phyloP scores from a whole-genome alignment of 2,888 invertebrate genomes.

The Hypselothyrea guttata region DNA sequence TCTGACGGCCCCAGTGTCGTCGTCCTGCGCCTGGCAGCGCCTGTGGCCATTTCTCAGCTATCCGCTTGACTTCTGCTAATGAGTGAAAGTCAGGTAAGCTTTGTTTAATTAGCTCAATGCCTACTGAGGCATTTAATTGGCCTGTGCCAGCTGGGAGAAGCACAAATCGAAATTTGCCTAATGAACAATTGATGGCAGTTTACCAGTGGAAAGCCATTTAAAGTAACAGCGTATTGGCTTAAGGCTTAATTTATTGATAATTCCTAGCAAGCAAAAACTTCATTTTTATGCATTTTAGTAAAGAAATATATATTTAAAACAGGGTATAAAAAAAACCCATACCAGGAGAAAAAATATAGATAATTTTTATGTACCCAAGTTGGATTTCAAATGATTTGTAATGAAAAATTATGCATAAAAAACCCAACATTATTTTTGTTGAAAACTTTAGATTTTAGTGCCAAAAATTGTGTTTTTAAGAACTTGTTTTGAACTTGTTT shows the following conservation, averaged over 20 bases:
- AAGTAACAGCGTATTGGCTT: too few species aligned
- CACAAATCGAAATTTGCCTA: constrained; percentile 11
- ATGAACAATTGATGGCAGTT: constrained; percentile 9
- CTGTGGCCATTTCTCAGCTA: constrained; percentile 43
- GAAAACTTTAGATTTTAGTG: too few species aligned
- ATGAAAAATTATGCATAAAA: too few species aligned
- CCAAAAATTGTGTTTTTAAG: too few species aligned
- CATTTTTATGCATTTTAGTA: too few species aligned
- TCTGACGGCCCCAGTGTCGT: constrained; percentile 26
- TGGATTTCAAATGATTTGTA: too few species aligned
- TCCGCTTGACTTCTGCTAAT: constrained; percentile 45
- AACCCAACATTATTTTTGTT: too few species aligned
- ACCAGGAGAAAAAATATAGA: too few species aligned
- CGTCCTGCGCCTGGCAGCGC: constrained; percentile 46
- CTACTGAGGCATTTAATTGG: constrained; percentile 57
- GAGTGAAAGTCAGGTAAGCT: constrained; percentile 58
- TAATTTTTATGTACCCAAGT: too few species aligned
- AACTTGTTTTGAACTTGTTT: too few species aligned
- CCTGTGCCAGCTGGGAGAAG: not conserved
- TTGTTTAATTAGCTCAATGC: constrained; percentile 62
- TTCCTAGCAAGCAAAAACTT: not conserved
- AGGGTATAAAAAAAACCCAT: too few species aligned
- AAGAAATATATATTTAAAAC: too few species aligned
- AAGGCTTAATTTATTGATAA: not conserved
- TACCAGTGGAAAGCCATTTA: constrained; percentile 1